Evolutionary conservation across 2,888 invertebrate genomes (phyloP).

Genomic region (Antitype chi): DNA sequence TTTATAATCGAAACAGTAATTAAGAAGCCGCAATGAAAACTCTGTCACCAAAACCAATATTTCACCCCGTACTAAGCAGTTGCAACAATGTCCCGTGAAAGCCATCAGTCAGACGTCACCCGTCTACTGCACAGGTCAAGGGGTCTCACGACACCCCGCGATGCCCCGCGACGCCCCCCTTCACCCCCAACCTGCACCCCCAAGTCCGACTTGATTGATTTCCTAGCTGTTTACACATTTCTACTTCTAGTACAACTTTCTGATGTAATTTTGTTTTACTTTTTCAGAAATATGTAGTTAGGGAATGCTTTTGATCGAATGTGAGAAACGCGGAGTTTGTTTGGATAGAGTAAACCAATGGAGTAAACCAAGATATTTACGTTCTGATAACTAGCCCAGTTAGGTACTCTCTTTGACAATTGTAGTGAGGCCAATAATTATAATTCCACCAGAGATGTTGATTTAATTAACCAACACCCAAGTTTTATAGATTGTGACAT

Average conservation of each 20-base stretch:
- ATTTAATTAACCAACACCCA: neutral
- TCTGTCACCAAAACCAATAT: slow-evolving; percentile 6
- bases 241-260: slow-evolving; percentile 65
- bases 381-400: neutral
- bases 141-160: slow-evolving; percentile 69
- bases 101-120: slow-evolving; percentile 84
- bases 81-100: slow-evolving; percentile 69
- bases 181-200: slow-evolving; percentile 57
- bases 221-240: slow-evolving; percentile 73
- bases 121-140: slow-evolving; percentile 83
- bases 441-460: neutral
- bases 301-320: slow-evolving; percentile 47
- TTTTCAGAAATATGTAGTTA: slow-evolving; percentile 53
- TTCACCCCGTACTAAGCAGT: slow-evolving; percentile 41
- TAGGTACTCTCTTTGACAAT: neutral
- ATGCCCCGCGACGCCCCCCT: slow-evolving; percentile 42
- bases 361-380: neutral
- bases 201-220: slow-evolving; percentile 87
- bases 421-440: neutral
- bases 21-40: neutral
- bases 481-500: neutral
- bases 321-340: slow-evolving; percentile 15
- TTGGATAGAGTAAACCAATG: neutral
- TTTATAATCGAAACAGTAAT: no score
- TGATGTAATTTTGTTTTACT: slow-evolving; percentile 60